Conservation (phyloP, 2,797 vertebrate species). For the Trachops cirrhosus region DNA sequence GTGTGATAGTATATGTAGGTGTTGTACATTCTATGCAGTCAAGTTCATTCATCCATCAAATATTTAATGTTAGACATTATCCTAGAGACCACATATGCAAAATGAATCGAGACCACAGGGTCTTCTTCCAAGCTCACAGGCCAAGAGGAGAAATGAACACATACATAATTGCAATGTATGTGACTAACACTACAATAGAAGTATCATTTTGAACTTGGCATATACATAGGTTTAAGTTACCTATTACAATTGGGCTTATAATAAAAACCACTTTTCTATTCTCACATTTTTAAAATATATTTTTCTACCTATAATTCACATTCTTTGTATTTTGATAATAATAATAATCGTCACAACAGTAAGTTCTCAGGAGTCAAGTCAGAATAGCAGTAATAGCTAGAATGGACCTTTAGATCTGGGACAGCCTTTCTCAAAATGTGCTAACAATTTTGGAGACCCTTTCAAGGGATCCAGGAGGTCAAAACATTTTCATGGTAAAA, state of each 20-base stretch:
- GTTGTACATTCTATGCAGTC: not conserved
- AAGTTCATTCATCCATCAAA: not conserved
- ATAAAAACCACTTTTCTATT: constrained; percentile 3
- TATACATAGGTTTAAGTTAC: not conserved
- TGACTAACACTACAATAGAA: not conserved
- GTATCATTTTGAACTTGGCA: not conserved
- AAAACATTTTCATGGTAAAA: not conserved
- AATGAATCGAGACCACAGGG: not conserved
- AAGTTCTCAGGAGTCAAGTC: not conserved
- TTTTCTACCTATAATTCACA: not conserved
- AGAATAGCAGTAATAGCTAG: not conserved
- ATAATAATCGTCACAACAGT: not conserved
- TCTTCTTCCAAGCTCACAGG: not conserved
- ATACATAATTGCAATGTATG: not conserved
- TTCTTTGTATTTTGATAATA: constrained; percentile 1
- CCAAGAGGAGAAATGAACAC: not conserved
- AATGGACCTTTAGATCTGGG: not conserved
- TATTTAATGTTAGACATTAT: not conserved
- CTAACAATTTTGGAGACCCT: not conserved
- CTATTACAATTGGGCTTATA: not conserved
- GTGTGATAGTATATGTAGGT: not conserved
- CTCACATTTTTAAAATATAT: not conserved
- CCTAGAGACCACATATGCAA: not conserved
- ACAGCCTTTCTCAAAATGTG: not conserved
- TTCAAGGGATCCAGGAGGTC: not conserved